These are phyloP conservation scores for Damaliscus lunatus DNA, from an alignment of 2,113 vertebrate species.

Conservation along the genomic window DNA sequence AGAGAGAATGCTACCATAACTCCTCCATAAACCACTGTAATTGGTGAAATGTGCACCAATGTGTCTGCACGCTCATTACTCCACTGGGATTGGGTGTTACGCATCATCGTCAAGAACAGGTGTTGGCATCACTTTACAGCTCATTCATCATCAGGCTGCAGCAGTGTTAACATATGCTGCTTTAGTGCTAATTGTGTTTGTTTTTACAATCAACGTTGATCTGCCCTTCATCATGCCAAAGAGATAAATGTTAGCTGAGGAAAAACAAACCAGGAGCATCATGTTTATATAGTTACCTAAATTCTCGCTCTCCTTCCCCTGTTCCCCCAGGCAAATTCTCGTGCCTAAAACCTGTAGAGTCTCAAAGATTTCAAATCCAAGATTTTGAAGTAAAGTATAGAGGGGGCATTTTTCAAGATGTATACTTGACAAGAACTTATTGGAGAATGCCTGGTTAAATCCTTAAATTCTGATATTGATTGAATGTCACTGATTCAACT, in stretches of 20 bases:
- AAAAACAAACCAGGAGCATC: constrained; percentile 26
- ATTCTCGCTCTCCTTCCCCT: background rate
- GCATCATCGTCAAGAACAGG: constrained; percentile 37
- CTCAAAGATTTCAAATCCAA: background rate
- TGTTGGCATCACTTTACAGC: background rate
- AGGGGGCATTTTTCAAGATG: background rate
- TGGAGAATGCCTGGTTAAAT: constrained; percentile 8
- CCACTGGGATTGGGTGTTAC: background rate
- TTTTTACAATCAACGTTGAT: constrained; percentile 53
- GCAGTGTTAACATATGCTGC: constrained; percentile 53
- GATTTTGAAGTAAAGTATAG: background rate
- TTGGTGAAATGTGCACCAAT: background rate
- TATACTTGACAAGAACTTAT: background rate
- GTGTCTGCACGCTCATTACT: background rate
- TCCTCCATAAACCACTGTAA: background rate
- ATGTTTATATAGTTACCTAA: background rate
- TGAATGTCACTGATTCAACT: constrained; percentile 16
- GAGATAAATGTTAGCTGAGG: constrained; percentile 45
- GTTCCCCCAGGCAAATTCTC: background rate
- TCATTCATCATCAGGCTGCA: constrained; percentile 40
- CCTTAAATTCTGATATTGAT: constrained; percentile 45
- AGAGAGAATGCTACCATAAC: background rate
- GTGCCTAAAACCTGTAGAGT: background rate
- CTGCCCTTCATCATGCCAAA: constrained; percentile 45
- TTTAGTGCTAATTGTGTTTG: constrained; percentile 56